Evolutionary conservation across 1,140 invertebrate genomes (phyloP), one percentile per base, ranked within the genome.

Genomic region (Drosophila nasuta): DNA sequence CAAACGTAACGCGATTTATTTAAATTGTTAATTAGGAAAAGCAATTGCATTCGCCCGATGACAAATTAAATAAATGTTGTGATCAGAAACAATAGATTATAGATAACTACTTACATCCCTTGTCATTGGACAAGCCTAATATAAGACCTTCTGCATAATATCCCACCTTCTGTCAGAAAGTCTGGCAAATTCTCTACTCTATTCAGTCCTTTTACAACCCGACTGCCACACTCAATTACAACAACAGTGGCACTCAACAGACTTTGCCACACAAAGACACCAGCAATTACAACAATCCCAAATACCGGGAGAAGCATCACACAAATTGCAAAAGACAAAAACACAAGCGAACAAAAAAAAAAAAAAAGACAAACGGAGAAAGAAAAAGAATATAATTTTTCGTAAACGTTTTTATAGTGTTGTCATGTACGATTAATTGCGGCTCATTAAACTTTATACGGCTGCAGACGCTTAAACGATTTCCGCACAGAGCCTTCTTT

Each of bases 1-100:
- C 79, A 79, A 91, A 85, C 64, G 69, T 54, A 73, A 49, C 41
- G 69, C 85, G 85, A 88, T 88, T 91, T 91, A 91, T 91, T 91
- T 91, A 89, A 91, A 91, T 91, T 91, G 88, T 91, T 91, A 91
- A 91, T 91, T 91, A 91, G 88, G 81, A 89, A 89, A 83, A 70
- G 70, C 81, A 88, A 88, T 89, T 78, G 73, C 80, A 78, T 76
- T 74, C 66, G 76, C 68, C 75, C 63, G 79, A 77, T 88, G 80
- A 73, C 73, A 70, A 77, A 75, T 63, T 73, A 64, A 75, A 75
- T 52, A 70, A 63, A 75, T 63, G 57, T 70, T 54, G n/a, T 46
- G 64, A 68, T 73, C 64, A 46, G 17, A 54, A 54, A 43, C 54
- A 54, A 11, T 41, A 62, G 8, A 6, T 38, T 17, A 8, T 17